Conservation (phyloP, 2,888 invertebrate species). For the Dryobota labecula region DNA sequence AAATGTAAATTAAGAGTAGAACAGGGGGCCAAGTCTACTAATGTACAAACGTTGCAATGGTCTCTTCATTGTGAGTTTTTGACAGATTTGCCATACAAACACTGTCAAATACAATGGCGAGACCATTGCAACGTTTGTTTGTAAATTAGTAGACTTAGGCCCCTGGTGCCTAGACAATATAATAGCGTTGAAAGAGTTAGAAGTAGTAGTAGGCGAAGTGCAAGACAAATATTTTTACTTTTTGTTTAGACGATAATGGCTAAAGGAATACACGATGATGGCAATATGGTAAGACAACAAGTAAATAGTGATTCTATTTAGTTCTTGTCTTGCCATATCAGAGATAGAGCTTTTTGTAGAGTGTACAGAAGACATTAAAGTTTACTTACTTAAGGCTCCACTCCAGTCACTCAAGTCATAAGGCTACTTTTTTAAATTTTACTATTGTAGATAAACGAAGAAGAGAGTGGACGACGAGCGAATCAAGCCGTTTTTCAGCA, state of each 20-base stretch:
- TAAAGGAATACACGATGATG: neutral
- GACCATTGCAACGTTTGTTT: too few relatives aligned
- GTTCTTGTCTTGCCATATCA: neutral
- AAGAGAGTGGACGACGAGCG: neutral
- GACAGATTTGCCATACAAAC: too few relatives aligned
- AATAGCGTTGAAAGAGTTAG: neutral
- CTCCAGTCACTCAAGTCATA: too few relatives aligned
- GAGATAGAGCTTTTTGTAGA: neutral
- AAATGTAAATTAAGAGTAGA: conserved; percentile 3
- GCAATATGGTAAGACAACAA: too few relatives aligned
- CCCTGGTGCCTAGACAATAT: neutral
- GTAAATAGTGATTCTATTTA: too few relatives aligned
- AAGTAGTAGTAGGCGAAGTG: neutral
- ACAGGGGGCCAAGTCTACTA: too few relatives aligned
- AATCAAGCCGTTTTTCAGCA: neutral
- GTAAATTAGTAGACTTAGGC: too few relatives aligned
- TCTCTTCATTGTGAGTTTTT: too few relatives aligned
- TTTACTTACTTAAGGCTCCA: neutral
- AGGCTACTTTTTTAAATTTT: too few relatives aligned
- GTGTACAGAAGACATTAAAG: neutral
- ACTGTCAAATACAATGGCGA: too few relatives aligned
- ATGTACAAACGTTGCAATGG: too few relatives aligned
- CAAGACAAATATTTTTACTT: neutral
- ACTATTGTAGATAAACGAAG: neutral
- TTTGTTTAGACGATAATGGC: too few relatives aligned